A percentile compares a stretch with the other conserved stretches of the same genome.
These are phyloP conservation scores for Meteorus sp. DNA, from an alignment of 1,140 invertebrate species.

Conservation along the genomic window DNA sequence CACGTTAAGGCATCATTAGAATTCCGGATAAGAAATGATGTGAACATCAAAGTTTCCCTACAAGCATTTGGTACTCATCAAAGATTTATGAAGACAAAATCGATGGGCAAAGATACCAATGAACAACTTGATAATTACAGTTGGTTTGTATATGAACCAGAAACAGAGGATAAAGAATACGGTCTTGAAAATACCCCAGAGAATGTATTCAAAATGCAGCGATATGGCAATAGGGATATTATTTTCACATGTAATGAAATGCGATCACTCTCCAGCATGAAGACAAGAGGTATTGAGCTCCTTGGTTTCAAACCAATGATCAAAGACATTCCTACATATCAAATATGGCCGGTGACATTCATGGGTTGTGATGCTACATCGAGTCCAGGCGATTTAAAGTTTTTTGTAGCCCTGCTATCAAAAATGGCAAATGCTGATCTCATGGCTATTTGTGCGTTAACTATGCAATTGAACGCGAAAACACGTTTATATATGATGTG, in stretches of 20 bases:
- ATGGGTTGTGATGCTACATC: conserved; percentile 19
- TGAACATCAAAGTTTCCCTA: conserved; percentile 30
- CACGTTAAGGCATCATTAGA: conserved; percentile 22
- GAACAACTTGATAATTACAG: conserved; percentile 27
- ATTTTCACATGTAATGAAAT: conserved; percentile 29
- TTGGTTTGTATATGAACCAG: neutral
- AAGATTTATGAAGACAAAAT: neutral
- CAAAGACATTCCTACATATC: conserved; percentile 25
- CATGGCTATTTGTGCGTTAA: conserved; percentile 37
- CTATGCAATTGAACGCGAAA: conserved; percentile 16
- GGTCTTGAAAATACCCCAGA: too few species aligned
- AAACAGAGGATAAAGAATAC: conserved; percentile 11
- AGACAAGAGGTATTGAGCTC: conserved; percentile 32
- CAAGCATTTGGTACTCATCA: conserved; percentile 19
- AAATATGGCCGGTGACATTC: conserved; percentile 32
- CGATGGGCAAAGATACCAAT: conserved; percentile 32
- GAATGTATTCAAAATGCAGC: conserved; percentile 16
- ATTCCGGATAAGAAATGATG: conserved; percentile 22
- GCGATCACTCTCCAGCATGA: neutral
- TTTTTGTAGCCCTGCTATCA: conserved; percentile 37
- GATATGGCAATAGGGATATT: conserved; percentile 27
- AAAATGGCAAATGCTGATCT: conserved; percentile 30
- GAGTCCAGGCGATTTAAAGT: conserved; percentile 30
- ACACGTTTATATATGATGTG: conserved; percentile 36
- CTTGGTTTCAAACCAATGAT: conserved; percentile 35